These are phyloP conservation scores for Frankliniella fusca DNA, from an alignment of 2,888 invertebrate species.

Conservation along the genomic window DNA sequence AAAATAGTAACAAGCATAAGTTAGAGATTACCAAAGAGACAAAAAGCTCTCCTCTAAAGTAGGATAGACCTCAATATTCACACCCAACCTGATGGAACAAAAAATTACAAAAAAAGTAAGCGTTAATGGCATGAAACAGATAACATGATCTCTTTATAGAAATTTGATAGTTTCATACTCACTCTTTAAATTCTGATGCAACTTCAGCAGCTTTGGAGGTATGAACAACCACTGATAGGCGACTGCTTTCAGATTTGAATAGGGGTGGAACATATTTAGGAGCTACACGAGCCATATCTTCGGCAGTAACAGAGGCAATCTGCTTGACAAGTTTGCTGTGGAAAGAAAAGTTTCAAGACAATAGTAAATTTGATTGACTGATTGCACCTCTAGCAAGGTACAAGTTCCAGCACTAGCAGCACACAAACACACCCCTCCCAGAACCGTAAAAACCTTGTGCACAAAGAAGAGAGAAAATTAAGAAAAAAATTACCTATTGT, in stretches of 20 bases:
- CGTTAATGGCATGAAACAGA: too few species aligned
- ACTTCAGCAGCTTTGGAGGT: constrained; percentile 68
- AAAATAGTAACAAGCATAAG: background rate
- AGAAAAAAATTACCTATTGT: constrained; percentile 56
- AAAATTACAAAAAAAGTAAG: too few species aligned
- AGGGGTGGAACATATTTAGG: constrained; percentile 65
- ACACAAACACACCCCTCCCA: too few species aligned
- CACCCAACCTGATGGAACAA: constrained; percentile 12
- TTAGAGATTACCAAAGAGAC: constrained; percentile 14
- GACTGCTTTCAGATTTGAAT: constrained; percentile 58
- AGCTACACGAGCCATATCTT: constrained; percentile 63
- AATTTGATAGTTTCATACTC: constrained; percentile 42
- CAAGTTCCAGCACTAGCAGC: too few species aligned
- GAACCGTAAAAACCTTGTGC: too few species aligned
- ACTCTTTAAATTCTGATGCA: constrained; percentile 63
- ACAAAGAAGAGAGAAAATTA: constrained; percentile 27
- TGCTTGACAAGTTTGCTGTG: constrained; percentile 60
- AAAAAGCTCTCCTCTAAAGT: constrained; percentile 28
- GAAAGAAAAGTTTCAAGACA: constrained; percentile 32
- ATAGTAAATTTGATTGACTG: constrained; percentile 1
- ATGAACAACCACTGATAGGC: constrained; percentile 72
- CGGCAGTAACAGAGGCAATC: constrained; percentile 61
- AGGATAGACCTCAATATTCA: background rate
- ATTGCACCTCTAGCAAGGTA: too few species aligned
- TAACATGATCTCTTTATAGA: too few species aligned